Conservation (phyloP, 2,888 invertebrate species). For the Microdon myrmicae region DNA sequence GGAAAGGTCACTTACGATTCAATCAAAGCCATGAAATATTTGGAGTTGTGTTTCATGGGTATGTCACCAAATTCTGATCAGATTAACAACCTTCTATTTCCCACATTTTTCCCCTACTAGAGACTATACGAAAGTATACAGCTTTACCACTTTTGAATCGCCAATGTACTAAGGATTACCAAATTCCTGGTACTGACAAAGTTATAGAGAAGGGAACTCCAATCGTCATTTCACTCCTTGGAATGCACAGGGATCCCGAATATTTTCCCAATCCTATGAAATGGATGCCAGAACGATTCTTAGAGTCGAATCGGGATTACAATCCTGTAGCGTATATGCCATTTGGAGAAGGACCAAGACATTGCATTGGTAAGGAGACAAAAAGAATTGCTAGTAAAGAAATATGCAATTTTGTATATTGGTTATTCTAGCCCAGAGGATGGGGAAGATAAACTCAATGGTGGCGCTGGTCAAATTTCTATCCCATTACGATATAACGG, state of each 20-base stretch:
- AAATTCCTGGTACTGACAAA: constrained; percentile 60
- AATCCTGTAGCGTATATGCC: constrained; percentile 60
- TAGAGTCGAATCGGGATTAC: constrained; percentile 57
- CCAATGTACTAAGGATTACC: constrained; percentile 62
- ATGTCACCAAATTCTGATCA: background rate
- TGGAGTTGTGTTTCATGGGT: constrained; percentile 67
- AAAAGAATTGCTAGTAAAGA: too few relatives aligned
- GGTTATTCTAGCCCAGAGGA: too few relatives aligned
- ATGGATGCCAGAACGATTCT: constrained; percentile 67
- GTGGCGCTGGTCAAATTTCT: too few relatives aligned
- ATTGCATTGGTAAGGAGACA: constrained; percentile 63
- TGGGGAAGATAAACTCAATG: too few relatives aligned
- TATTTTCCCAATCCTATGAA: constrained; percentile 65
- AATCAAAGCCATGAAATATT: constrained; percentile 66
- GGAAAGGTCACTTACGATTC: constrained; percentile 65
- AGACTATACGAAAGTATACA: constrained; percentile 67
- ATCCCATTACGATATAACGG: too few relatives aligned
- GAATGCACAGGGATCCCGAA: constrained; percentile 66
- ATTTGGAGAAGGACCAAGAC: constrained; percentile 65
- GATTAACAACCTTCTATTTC: background rate
- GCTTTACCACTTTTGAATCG: constrained; percentile 65
- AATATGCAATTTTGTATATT: too few relatives aligned
- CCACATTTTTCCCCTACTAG: too few relatives aligned
- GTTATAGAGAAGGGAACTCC: constrained; percentile 63
- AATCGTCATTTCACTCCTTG: constrained; percentile 63